Conservation (phyloP, 2,888 invertebrate species). For the Girardia tigrina region DNA sequence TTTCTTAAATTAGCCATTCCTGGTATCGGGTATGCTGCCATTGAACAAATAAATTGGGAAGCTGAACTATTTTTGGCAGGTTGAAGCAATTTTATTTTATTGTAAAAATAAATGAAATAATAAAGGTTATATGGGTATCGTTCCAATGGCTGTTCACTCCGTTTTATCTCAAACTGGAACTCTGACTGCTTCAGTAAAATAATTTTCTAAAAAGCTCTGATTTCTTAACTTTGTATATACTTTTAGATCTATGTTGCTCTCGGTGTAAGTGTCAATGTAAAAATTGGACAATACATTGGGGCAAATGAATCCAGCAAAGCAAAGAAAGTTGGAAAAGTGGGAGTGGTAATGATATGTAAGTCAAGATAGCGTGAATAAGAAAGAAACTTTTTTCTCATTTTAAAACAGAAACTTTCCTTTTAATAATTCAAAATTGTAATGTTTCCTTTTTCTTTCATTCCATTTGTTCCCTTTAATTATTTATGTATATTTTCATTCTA, state of each 20-base stretch:
- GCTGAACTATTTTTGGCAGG: conserved; percentile 12
- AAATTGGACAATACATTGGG: not conserved
- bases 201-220: not conserved
- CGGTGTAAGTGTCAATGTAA: not conserved
- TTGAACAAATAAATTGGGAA: conserved; percentile 23
- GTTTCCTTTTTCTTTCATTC: too few species aligned
- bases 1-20: conserved; percentile 1
- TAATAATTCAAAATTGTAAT: too few species aligned
- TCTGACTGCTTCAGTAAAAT: not conserved
- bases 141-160: conserved; percentile 11
- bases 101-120: not conserved
- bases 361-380: too few species aligned
- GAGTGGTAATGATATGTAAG: not conserved
- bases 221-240: not conserved
- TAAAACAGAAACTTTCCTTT: not conserved
- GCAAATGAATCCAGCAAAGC: not conserved
- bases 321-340: not conserved
- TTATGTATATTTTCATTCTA: not conserved
- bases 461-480: not conserved
- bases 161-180: conserved; percentile 1
- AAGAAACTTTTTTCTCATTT: too few species aligned
- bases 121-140: not conserved
- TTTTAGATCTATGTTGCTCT: not conserved
- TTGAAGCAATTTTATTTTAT: not conserved
- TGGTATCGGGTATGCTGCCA: not conserved